Evolutionary conservation across 2,113 vertebrate genomes (phyloP), one percentile per base, ranked within the genome.

Genomic region (Amphiprion percula): DNA sequence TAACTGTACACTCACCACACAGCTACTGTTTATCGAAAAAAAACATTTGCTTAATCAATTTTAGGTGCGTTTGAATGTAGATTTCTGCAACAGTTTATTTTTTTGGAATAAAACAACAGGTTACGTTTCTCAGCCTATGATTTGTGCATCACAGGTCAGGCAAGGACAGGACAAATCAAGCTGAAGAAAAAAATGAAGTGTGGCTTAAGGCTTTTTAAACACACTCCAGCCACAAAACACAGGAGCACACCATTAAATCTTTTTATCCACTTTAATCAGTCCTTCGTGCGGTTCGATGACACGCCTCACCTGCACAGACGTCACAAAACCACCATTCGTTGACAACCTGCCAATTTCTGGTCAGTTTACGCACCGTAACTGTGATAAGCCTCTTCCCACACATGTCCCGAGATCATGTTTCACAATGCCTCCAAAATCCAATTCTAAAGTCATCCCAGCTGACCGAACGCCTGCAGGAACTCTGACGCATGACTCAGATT

Each of bases 401-500:
- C 26, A 59, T 28, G 59, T 68, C 56, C 80, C 9, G 54, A 44
- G 56, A 70, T 88, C 60, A 5, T 15, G 63, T 90, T 82, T 59
- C 69, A 47, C 72, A 47, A 24, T 0, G 10, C 19, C 30, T 46
- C 63, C 58, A 68, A 83, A 77, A 85, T 55, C 47, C 53, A 71
- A 86, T 77, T 74, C 55, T 12, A 55, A 37, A 62, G 47, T 75
- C 44, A 14, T 58, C n/a, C 15, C 15, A 14, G 10, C 12, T 17
- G 49, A 33, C 33, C n/a, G 17, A 3, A 11, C 37, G n/a, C 2
- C 7, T 33, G 37, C 5, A 28, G 49, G 17, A 50, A 12, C 41
- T 72, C 53, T 83, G 73, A 89, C 52, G 49, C 84, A 86, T 26
- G 59, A 64, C 44, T 67, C 1, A 1, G 60, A 65, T 75, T 58